Conservation (phyloP, 2,888 invertebrate genomes). For the Tinea semifulvella region DNA sequence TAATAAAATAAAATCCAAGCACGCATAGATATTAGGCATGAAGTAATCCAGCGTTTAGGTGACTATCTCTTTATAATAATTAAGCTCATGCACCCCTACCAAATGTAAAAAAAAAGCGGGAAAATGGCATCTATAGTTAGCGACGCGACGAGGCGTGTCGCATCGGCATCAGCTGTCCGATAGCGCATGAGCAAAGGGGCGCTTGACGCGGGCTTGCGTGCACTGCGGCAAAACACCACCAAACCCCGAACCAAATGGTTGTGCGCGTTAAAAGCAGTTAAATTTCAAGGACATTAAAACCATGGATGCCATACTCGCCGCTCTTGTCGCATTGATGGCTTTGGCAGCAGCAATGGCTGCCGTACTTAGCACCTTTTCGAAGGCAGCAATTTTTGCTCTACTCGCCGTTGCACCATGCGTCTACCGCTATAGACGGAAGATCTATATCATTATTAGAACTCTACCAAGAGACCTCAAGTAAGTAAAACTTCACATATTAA, state of each 20-base stretch:
- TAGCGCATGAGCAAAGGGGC: constrained; percentile 53
- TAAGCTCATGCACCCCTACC: no score
- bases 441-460: constrained; percentile 72
- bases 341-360: constrained; percentile 64
- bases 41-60: no score
- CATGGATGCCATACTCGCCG: constrained; percentile 63
- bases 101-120: no score
- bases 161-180: constrained; percentile 46
- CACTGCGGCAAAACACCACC: constrained; percentile 2
- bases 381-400: constrained; percentile 77
- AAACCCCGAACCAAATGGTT: not conserved
- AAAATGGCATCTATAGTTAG: no score
- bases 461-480: constrained; percentile 73
- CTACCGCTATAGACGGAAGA: constrained; percentile 62
- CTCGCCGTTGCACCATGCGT: constrained; percentile 62
- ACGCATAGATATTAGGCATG: no score
- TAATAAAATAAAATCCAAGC: no score
- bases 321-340: constrained; percentile 61
- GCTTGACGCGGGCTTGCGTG: constrained; percentile 28
- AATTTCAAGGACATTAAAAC: constrained; percentile 16
- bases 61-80: no score
- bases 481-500: constrained; percentile 44
- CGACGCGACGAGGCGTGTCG: not conserved
- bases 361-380: constrained; percentile 69
- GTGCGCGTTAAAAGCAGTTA: not conserved